Evolutionary conservation across 2,888 invertebrate genomes (phyloP), one percentile per base, ranked within the genome.

Genomic region (Tiliacea citrago): DNA sequence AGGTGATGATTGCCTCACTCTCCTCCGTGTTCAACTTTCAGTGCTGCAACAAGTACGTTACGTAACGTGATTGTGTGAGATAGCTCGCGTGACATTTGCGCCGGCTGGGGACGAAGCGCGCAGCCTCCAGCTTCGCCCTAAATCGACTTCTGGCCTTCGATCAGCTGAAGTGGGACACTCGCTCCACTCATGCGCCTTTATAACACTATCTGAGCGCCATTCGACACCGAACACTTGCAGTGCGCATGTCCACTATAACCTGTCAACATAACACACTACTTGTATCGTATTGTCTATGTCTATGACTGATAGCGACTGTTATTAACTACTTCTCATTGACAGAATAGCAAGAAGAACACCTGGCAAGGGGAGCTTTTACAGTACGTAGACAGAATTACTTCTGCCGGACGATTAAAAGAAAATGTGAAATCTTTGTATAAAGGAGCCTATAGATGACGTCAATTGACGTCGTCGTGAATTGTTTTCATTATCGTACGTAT

Each of bases 121-220:
- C 66, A 66, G 92, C 90, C 91, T 91, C 91, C 90, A 90, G 90
- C 90, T 91, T 93, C 91, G 91, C 90, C 91, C 92, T 90, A 92
- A 94, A 93, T 93, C 93, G 91, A 93, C 93, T 93, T 93, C 88
- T 93, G 94, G 92, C 94, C 94, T 94, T 93, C 92, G 90, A 84
- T 89, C 86, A 80, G 70, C 88, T 90, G 91, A 94, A 93, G 91
- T 94, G 88, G 93, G 90, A 91, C 93, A 92, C 84, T 84, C 88
- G 85, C 88, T 89, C 85, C 85, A 90, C 90, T 89, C 89, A 88
- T 86, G 84, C 87, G 87, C 88, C 89, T 88, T 86, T 89, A 85
- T 83, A 86, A 87, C 88, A 86, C 78, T 83, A 87, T 90, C 88
- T 88, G 82, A 83, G 82, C 73, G 82, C 82, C 83, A 88, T 87